Evolutionary conservation across 2,797 vertebrate species (phyloP).

Genomic region (Echeneis naucrates): DNA sequence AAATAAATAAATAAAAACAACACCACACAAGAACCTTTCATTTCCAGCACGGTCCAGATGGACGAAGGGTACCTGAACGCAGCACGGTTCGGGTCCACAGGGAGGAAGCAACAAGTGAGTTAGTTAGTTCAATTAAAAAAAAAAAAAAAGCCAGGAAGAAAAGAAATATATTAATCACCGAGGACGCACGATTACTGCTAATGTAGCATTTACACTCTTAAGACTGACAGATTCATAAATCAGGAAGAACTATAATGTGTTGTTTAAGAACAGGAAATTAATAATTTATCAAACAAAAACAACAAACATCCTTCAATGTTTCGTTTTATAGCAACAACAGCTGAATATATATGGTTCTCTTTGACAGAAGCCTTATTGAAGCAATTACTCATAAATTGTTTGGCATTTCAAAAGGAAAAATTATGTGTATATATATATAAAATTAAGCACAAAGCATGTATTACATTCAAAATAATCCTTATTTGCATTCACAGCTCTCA

Average conservation of each 20-base stretch:
- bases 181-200: background rate
- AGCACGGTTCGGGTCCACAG: background rate
- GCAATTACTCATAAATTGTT: background rate
- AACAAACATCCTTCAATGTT: background rate
- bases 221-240: background rate
- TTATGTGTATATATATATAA: background rate
- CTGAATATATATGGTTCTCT: background rate
- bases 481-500: background rate
- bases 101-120: constrained; percentile 2
- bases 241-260: background rate
- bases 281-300: background rate
- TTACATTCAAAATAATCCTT: background rate
- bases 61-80: background rate
- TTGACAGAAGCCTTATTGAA: background rate
- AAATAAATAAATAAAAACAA: background rate
- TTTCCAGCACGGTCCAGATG: background rate
- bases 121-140: background rate
- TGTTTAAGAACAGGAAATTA: background rate
- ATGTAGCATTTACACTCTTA: background rate
- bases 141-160: background rate
- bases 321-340: background rate
- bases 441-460: too few relatives aligned
- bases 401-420: background rate
- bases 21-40: background rate
- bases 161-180: background rate